Conservation (phyloP, 2,888 invertebrate species). For the Candidula unifasciata region DNA sequence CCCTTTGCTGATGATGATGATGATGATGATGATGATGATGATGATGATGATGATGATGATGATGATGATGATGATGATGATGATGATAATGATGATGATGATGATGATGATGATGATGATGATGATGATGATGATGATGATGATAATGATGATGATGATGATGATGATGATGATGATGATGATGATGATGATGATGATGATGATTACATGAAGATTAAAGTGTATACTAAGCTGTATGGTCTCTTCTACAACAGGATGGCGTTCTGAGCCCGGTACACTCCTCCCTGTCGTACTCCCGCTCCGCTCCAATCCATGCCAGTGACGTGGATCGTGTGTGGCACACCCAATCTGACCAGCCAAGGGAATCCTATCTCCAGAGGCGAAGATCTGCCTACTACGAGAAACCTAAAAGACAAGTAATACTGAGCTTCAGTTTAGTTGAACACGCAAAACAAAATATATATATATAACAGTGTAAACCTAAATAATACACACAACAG, state of each 20-base stretch:
- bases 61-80: too few relatives aligned
- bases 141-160: too few relatives aligned
- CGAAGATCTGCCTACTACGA: conserved; percentile 51
- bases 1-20: neutral
- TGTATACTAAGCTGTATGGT: neutral
- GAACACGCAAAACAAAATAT: too few relatives aligned
- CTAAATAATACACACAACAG: too few relatives aligned
- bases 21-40: neutral
- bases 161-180: too few relatives aligned
- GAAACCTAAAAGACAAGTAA: conserved; percentile 25
- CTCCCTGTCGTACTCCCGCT: conserved; percentile 33
- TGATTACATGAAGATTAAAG: neutral
- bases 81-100: neutral
- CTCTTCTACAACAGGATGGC: conserved; percentile 1
- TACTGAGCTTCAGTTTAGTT: too few relatives aligned
- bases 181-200: too few relatives aligned
- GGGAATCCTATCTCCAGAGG: conserved; percentile 47
- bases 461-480: too few relatives aligned
- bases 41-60: neutral
- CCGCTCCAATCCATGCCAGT: conserved; percentile 24
- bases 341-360: conserved; percentile 23
- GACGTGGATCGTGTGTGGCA: neutral
- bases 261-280: conserved; percentile 27
- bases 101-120: neutral
- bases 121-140: neutral